Percentiles rank a stretch among this genome's conserved stretches.
phyloP scores from a whole-genome alignment of 2,888 invertebrate species.

The Onchidella celtica region DNA sequence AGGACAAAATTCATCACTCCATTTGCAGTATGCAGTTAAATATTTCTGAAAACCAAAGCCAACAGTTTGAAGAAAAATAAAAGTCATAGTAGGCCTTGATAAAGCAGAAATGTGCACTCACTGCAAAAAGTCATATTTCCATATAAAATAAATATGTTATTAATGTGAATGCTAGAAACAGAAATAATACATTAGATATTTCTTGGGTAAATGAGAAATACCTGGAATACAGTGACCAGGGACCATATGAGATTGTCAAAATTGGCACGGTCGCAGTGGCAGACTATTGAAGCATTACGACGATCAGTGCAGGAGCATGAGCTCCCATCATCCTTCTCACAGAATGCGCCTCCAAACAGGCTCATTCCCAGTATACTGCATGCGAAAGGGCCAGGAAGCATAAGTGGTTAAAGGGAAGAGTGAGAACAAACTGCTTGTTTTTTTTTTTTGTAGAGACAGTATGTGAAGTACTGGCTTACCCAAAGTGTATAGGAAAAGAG shows the following conservation, averaged over 20 bases:
- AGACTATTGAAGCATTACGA: slow-evolving; percentile 82
- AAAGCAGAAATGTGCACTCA: slow-evolving; percentile 17
- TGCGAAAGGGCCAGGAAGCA: slow-evolving; percentile 9
- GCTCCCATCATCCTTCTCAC: slow-evolving; percentile 86
- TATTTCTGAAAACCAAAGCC: neutral
- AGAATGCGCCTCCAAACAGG: slow-evolving; percentile 99
- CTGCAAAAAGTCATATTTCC: slow-evolving; percentile 2
- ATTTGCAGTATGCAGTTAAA: neutral
- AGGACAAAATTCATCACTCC: neutral
- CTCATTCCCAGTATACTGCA: slow-evolving; percentile 99
- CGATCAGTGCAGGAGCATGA: slow-evolving; percentile 94
- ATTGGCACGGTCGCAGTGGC: slow-evolving; percentile 81
- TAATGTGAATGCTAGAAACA: slow-evolving; percentile 2
- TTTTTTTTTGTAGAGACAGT: too few species aligned
- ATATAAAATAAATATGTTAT: neutral
- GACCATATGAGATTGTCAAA: slow-evolving; percentile 82
- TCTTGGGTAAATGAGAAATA: slow-evolving; percentile 54
- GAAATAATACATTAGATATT: neutral
- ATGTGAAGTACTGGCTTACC: too few species aligned
- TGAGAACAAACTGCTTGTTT: too few species aligned
- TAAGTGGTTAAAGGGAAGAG: slow-evolving; percentile 7
- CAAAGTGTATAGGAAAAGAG: too few species aligned
- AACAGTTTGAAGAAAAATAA: neutral
- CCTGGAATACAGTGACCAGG: slow-evolving; percentile 82
- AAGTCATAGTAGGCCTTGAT: too few species aligned